Base-by-base conservation (phyloP, 2,113 vertebrate genomes). In the Columba janthina region DNA sequence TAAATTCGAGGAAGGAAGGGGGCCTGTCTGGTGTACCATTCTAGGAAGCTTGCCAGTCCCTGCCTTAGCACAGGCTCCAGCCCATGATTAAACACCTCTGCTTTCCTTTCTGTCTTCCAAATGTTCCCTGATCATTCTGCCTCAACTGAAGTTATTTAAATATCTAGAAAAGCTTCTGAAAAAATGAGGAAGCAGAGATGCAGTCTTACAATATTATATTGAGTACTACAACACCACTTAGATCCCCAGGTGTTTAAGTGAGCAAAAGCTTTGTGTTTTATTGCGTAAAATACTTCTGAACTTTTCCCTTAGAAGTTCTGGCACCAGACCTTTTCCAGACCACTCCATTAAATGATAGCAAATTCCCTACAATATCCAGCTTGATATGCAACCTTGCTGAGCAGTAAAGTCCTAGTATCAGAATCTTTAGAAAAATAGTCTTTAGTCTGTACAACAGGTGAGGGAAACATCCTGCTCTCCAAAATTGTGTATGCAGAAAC, bases 11-110 rank as follows among this genome's bases (percentile, higher is more conserved):
- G 81, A 79, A 70, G 67, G n/a, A 95, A 80, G 71, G 24, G 67
- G 51, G 40, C 72, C 78, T 90, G 54, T 85, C 57, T 91, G 75
- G 56, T 90, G 58, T 50, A 67, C 79, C 6, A 0, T 90, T 84
- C 76, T 76, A 93, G 85, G 85, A 88, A 91, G 51, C 32, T 88
- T 95, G 72, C 88, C 92, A 92, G 83, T 76, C 64, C 72, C 40
- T 90, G 88, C 56, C 60, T 92, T 88, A 58, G 58, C 93, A 75
- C 60, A 73, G 67, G 36, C 88, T 88, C 25, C 72, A 80, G 90
- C 64, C 70, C 82, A 40, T 94, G 85, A 95, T 93, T 93, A 88
- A 94, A 91, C 92, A 93, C 90, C 88, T 95, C 92, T 94, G 88
- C 82, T 93, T 93, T 93, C 78, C 79, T 95, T 93, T 89, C 70